Evolutionary conservation across 2,888 invertebrate species (phyloP), one percentile per base, ranked within the genome.

Genomic region (Vesta saturnalis): DNA sequence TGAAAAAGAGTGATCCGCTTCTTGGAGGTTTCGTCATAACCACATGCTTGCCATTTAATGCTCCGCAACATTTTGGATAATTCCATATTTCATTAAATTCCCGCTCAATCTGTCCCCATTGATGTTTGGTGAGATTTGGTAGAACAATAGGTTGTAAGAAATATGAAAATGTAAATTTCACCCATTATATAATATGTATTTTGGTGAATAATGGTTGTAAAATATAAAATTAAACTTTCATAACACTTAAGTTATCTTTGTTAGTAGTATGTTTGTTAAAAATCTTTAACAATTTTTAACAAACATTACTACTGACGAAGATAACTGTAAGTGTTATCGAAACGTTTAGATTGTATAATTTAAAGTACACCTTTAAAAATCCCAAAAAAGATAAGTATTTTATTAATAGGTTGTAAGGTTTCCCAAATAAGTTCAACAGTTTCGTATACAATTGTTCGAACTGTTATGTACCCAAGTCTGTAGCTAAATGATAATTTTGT

Each of bases 61-160:
- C 47, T 8, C 52, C 59, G 10, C 35, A 10, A 18, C 35, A 59
- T 4, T 59, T 59, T 43, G 59, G 59, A 43, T 16, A 47, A 47
- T 47, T 47, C 16, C 47, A 47, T 16, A 5, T 15, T 16, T 5
- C 14, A 47, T 16, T 46, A 73, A 71, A 79, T 23, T 75, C 72
- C 47, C 60, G 14, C 47, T 77, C 74, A 67, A 74, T 74, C 23
- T 55, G 59, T 59, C 61, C 43, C 74, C 75, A 76, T 55, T 62
- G 67, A 62, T 75, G 70, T 56, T 58, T 54, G 63, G 70, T 64
- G 43, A 73, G 76, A 62, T 60, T 63, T 21, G 72, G 71, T 64
- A 73, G 65, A 55, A 69, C 65, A 10, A 67, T 30, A 23, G 4
- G 4, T 5, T 23, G 3, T 23, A 23, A 3, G 8, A 23, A 23